Conservation (phyloP, 2,113 vertebrate species). For the Malaclemys terrapin region DNA sequence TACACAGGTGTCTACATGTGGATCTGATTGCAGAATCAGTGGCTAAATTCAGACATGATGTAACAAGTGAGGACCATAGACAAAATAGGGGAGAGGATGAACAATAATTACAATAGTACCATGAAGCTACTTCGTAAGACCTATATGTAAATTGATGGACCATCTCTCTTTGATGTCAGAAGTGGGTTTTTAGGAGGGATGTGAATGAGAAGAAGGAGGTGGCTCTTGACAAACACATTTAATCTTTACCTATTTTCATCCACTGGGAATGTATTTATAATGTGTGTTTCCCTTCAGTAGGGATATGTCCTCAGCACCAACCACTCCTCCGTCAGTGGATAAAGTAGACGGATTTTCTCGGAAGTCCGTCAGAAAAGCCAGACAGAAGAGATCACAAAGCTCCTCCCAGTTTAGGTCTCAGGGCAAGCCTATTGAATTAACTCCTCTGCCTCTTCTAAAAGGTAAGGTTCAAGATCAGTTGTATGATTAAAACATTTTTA, state of each 20-base stretch:
- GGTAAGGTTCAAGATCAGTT: conserved; percentile 83
- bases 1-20: neutral
- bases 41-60: neutral
- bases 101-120: neutral
- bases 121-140: neutral
- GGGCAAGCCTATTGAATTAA: conserved; percentile 99
- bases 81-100: neutral
- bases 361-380: conserved; percentile 99
- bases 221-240: neutral
- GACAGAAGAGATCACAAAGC: conserved; percentile 99
- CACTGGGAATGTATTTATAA: conserved; percentile 43
- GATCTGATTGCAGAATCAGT: neutral
- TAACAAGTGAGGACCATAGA: neutral
- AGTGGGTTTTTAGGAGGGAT: neutral
- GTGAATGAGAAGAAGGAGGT: neutral
- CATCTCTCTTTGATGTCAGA: neutral
- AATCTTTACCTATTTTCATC: neutral
- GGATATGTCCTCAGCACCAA: conserved; percentile 99
- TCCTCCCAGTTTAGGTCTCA: conserved; percentile 99
- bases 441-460: conserved; percentile 97
- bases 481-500: neutral
- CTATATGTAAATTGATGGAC: neutral
- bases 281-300: conserved; percentile 82
- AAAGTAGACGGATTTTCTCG: conserved; percentile 99
- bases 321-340: conserved; percentile 99